phyloP scores from a whole-genome alignment of 2,797 vertebrate genomes.

The Chelidonichthys spinosus region DNA sequence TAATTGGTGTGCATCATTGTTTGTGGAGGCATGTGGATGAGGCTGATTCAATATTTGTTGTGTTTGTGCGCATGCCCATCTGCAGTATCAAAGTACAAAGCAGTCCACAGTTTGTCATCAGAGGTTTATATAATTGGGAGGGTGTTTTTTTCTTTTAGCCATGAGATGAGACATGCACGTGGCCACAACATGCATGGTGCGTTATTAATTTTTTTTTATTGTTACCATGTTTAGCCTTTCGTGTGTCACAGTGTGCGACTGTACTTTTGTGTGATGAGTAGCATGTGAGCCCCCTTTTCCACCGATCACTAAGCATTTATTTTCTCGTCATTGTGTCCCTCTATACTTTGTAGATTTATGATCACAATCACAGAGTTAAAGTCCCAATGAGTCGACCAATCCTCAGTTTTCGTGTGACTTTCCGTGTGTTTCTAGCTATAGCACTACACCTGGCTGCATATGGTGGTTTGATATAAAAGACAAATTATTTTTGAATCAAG shows the following conservation, averaged over 20 bases:
- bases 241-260: conserved; percentile 9
- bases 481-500: neutral
- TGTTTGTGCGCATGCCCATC: neutral
- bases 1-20: neutral
- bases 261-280: neutral
- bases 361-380: neutral
- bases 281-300: neutral
- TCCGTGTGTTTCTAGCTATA: too few species aligned
- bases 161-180: neutral
- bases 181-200: neutral
- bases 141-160: neutral
- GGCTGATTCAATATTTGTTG: neutral
- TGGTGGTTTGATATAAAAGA: neutral
- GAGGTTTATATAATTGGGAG: neutral
- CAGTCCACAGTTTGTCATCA: neutral
- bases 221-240: conserved; percentile 12
- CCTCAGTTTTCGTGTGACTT: neutral
- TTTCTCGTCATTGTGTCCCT: neutral
- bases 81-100: neutral
- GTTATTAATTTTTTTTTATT: neutral
- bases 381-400: neutral
- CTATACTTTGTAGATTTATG: neutral
- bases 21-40: neutral
- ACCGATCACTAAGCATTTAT: neutral
- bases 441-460: too few species aligned